A percentile compares a stretch with the other conserved stretches of the same genome.
Conservation (phyloP, 2,113 vertebrate genomes). For the Galemys pyrenaicus region DNA sequence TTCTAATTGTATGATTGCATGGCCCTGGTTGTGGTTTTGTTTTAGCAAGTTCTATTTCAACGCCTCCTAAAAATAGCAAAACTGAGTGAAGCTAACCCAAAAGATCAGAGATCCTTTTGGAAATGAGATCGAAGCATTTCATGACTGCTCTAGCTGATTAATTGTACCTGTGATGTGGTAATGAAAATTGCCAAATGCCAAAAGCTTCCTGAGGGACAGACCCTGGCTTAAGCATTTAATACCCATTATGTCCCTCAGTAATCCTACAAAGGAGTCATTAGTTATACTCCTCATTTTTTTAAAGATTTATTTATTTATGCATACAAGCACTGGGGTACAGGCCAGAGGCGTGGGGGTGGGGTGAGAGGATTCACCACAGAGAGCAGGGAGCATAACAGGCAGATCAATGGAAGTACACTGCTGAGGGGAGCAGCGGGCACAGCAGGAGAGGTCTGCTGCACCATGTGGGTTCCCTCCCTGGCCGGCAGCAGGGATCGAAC, state of each 20-base stretch:
- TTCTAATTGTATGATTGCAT: neutral
- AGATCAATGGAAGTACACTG: too few relatives aligned
- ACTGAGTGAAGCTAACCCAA: slow-evolving; percentile 9
- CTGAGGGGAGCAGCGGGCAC: too few relatives aligned
- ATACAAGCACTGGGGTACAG: too few relatives aligned
- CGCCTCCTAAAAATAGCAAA: slow-evolving; percentile 5
- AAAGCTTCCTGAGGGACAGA: neutral
- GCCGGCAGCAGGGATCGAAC: too few relatives aligned
- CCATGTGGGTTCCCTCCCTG: too few relatives aligned
- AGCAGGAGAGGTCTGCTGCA: too few relatives aligned
- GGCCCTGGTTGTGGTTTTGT: neutral
- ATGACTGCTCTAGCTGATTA: neutral
- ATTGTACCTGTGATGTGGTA: neutral
- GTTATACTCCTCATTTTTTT: neutral
- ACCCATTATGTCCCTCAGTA: neutral
- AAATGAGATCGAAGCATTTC: slow-evolving; percentile 41
- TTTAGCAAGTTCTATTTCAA: neutral
- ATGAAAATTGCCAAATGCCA: neutral
- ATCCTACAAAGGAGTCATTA: neutral
- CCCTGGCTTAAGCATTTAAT: neutral
- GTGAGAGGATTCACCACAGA: too few relatives aligned
- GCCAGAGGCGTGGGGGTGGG: too few relatives aligned
- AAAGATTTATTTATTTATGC: too few relatives aligned
- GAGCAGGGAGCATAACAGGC: too few relatives aligned
- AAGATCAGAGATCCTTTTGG: neutral